Evolutionary conservation across 2,113 vertebrate species (phyloP), one percentile per base, ranked within the genome.

Genomic region (Gnathochromis pfefferi): DNA sequence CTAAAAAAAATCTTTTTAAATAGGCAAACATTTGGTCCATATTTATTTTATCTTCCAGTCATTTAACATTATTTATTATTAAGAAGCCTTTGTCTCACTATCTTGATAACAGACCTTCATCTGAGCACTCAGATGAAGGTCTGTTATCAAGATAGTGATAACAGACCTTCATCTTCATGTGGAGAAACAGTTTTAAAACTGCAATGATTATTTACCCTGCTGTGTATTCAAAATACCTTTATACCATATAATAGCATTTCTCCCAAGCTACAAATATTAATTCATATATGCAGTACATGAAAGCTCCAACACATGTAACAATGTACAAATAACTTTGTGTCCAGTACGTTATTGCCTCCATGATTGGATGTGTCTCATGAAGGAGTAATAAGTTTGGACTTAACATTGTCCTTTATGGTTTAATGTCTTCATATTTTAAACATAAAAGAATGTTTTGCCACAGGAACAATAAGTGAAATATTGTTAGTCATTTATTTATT

Each of bases 341-440:
- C 57, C 57, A 58, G 0, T 58, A 58, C 0, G 2, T 58, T 58
- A 58, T 31, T 58, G 57, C 26, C 57, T 58, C 57, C 3, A 31
- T 9, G 14, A 9, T 31, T 58, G 7, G 7, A 31, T 58, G 57
- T 17, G 57, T 26, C 57, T 17, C 5, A 31, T 58, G 26, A 60
- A 60, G 57, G 57, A 58, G 26, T 2, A 9, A 58, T 31, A 58
- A 1, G 1, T 60, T 58, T 60, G 0, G 2, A 31, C 26, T 31
- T 31, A 60, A 31, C 5, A 60, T 2, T 2, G 0, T 17, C 0
- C 57, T 17, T 60, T 31, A 60, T 31, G 26, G 14, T 60, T 31
- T 60, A 31, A 31, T 60, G 57, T 60, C 26, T 60, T 31, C 2
- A 31, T 60, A 60, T 60, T 60, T 60, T 60, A 60, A 60, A 17